Evolutionary conservation across 2,888 invertebrate genomes (phyloP), one percentile per base, ranked within the genome.

Genomic region (Eretmocerus hayati): DNA sequence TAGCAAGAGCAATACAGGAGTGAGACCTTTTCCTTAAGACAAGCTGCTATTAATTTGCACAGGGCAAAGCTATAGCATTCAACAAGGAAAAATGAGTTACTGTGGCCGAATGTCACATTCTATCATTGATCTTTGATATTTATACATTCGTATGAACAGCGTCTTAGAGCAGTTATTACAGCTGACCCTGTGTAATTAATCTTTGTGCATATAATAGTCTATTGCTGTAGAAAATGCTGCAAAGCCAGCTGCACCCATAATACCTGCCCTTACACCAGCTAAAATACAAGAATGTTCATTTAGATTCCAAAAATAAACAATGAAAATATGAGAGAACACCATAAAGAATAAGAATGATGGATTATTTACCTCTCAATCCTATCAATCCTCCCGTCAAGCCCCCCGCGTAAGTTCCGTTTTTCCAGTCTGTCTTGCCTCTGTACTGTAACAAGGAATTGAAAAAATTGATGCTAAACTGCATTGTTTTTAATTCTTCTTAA

Each of bases 211-310:
- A 68, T 94, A 96, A 72, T 95, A 96, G 72, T 99, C 99, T 60
- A 99, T 96, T 0, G 83, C 85, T 41, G 95, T 90, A 20, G 96
- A 96, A 74, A 99, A 99, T 16, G 90, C 90, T 41, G 97, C 97
- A 77, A 99, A 99, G 11, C 97, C 97, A 42, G 90, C 86, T 18
- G 97, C 97, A 30, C 99, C 97, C 60, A 95, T 74, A 31, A 95
- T 59, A 13, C 93, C 95, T 22, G 97, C 94, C 73, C 89, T 92
- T 15, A 96, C 72, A 42, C 96, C 96, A 69, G 95, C 96, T 90
- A 74, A 45, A 42, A 38, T 30, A 50, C 38, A 41, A 40, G 36
- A 52, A 51, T 50, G 48, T 50, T 44, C 39, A 48, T 22, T 39
- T 20, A 44, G 31, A 35, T 47, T 45, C 39, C 46, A 42, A 46